Conservation (phyloP, 2,797 vertebrate species). For the Poecilia gillii region DNA sequence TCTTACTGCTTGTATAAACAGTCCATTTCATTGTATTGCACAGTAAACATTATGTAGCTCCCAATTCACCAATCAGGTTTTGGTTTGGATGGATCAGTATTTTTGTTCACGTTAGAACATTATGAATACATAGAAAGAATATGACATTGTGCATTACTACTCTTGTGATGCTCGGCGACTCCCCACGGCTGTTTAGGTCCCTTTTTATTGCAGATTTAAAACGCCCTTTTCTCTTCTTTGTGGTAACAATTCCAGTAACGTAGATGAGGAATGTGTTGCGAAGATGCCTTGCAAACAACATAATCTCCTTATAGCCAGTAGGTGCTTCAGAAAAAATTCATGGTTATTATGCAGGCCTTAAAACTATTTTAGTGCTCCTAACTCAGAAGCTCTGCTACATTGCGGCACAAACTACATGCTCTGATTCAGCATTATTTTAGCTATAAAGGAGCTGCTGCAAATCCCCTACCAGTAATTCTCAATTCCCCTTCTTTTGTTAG, state of each 20-base stretch:
- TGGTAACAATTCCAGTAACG: constrained; percentile 28
- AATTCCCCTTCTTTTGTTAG: constrained; percentile 44
- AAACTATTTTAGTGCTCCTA: constrained; percentile 41
- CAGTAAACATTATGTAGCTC: not conserved
- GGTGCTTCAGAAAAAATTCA: constrained; percentile 40
- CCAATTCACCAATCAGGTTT: not conserved
- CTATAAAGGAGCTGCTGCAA: constrained; percentile 38
- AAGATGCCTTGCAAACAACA: constrained; percentile 29
- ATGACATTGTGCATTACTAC: constrained; percentile 50
- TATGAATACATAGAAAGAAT: constrained; percentile 44
- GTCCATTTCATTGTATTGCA: not conserved
- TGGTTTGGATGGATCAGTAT: not conserved
- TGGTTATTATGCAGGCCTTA: constrained; percentile 26
- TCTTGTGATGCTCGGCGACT: constrained; percentile 30
- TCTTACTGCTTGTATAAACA: not conserved
- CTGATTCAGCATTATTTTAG: constrained; percentile 65
- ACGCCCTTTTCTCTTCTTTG: constrained; percentile 9
- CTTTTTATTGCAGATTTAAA: constrained; percentile 28
- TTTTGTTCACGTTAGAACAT: not conserved
- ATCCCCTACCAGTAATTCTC: constrained; percentile 47
- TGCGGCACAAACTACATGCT: constrained; percentile 28
- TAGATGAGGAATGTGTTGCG: constrained; percentile 20
- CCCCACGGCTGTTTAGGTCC: constrained; percentile 19
- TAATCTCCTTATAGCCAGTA: constrained; percentile 43
- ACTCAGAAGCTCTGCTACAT: constrained; percentile 36